These are phyloP conservation scores for rabbit (Oryctolagus cuniculus) DNA, from an alignment of 2,113 vertebrate genomes.

Conservation along the genomic window DNA sequence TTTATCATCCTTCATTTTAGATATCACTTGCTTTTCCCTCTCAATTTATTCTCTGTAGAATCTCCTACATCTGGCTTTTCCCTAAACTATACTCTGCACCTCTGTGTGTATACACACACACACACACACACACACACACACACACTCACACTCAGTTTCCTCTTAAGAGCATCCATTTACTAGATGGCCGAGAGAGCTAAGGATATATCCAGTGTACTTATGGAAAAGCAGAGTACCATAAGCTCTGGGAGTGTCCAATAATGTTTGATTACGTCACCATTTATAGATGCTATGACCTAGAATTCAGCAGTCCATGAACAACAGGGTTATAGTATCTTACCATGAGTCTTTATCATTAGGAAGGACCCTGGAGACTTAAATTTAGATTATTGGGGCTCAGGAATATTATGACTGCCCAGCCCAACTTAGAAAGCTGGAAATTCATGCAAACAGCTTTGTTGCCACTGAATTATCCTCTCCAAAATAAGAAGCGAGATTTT, in stretches of 20 bases:
- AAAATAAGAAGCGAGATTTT: constrained; percentile 6
- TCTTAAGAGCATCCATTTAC: neutral
- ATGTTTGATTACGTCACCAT: neutral
- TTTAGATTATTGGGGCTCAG: neutral
- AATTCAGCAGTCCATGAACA: neutral
- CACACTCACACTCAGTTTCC: neutral
- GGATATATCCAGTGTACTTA: neutral
- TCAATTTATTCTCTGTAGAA: neutral
- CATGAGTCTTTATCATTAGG: neutral
- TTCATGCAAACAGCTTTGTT: neutral
- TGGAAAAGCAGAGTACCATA: neutral
- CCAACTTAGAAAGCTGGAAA: neutral
- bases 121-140: neutral
- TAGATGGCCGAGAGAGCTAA: neutral
- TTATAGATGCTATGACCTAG: neutral
- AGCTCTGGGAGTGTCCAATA: neutral
- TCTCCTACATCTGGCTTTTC: neutral
- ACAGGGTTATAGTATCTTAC: neutral
- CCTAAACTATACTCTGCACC: neutral
- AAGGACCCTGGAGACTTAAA: neutral
- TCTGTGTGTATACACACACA: neutral
- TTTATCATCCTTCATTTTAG: constrained; percentile 21
- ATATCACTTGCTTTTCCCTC: neutral
- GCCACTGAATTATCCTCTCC: neutral
- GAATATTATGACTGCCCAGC: neutral